Evolutionary conservation across 2,797 vertebrate genomes (phyloP).

Genomic region (Gambusia yucatana): DNA sequence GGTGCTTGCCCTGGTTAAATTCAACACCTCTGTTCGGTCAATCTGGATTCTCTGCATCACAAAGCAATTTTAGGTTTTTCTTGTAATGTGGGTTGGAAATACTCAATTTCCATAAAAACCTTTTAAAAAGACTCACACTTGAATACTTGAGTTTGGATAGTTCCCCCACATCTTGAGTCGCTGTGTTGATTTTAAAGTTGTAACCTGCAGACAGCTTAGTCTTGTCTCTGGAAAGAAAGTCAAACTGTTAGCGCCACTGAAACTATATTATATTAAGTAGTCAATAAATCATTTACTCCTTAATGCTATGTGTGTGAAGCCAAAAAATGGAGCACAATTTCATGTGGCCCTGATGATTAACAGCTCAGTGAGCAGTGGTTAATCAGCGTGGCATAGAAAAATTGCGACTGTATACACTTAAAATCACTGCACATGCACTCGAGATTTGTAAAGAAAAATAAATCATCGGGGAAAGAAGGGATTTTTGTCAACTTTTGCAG

Average conservation of each 20-base stretch:
- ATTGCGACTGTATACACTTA: background rate
- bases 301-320: background rate
- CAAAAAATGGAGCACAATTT: background rate
- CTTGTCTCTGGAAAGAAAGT: background rate
- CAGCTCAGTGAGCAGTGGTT: background rate
- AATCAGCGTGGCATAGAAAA: background rate
- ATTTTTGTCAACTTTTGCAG: background rate
- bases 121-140: background rate
- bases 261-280: background rate
- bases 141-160: background rate
- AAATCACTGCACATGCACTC: background rate
- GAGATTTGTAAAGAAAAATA: conserved; percentile 1
- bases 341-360: conserved; percentile 2
- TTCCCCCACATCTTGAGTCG: background rate
- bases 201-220: background rate
- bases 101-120: background rate
- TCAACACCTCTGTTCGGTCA: background rate
- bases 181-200: background rate
- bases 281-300: conserved; percentile 5
- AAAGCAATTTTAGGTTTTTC: background rate
- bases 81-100: background rate
- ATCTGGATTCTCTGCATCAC: background rate
- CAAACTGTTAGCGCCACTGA: background rate
- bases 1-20: background rate
- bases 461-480: background rate